These are phyloP conservation scores for Pachycephus smyrnensis DNA, from an alignment of 2,888 invertebrate species.

Conservation along the genomic window DNA sequence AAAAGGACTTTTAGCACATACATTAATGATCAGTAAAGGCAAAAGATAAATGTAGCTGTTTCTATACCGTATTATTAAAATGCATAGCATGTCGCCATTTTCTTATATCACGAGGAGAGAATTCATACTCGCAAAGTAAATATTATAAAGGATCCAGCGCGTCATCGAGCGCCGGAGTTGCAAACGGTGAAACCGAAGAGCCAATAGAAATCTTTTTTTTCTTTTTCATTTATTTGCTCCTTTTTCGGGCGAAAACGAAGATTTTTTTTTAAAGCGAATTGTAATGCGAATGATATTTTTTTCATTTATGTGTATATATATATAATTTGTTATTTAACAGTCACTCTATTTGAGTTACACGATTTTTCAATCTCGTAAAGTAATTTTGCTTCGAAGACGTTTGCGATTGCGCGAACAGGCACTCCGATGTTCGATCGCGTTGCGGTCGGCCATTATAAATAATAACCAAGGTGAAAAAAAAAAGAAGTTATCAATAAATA, in stretches of 20 bases:
- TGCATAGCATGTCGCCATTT: conserved; percentile 32
- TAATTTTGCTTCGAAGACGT: background rate
- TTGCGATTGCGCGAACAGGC: background rate
- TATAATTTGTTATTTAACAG: background rate
- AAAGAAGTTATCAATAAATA: conserved; percentile 28
- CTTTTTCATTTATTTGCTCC: background rate
- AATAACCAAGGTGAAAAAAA: background rate
- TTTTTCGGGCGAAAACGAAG: background rate
- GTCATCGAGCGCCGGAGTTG: background rate
- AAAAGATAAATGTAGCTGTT: conserved; percentile 31
- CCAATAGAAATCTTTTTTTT: background rate
- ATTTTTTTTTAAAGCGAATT: background rate
- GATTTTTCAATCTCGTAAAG: background rate
- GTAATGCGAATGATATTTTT: background rate
- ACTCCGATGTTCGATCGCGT: conserved; percentile 21
- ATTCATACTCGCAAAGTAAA: conserved; percentile 23
- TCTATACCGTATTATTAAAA: conserved; percentile 34
- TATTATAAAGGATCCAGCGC: conserved; percentile 8
- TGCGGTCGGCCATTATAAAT: conserved; percentile 21
- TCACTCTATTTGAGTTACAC: too few species aligned
- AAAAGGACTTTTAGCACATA: conserved; percentile 30
- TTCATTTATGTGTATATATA: background rate
- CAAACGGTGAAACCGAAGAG: background rate
- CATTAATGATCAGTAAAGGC: conserved; percentile 20
- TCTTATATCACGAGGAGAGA: conserved; percentile 33